A percentile compares a stretch with the other conserved stretches of the same genome.
These are phyloP conservation scores for Thereva unica DNA, from an alignment of 2,888 invertebrate species.

Conservation along the genomic window DNA sequence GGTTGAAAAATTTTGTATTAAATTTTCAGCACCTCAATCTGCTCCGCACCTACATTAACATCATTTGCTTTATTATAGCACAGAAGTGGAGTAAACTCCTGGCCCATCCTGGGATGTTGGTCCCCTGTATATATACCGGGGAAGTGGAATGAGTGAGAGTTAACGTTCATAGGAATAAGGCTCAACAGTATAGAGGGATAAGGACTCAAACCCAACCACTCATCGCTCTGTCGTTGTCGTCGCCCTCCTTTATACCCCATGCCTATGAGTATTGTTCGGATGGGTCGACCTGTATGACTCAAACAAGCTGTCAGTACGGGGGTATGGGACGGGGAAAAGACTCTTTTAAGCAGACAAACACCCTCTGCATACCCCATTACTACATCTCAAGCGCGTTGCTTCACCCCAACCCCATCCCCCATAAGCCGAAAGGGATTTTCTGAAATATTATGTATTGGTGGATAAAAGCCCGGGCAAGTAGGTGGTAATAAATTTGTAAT, in stretches of 20 bases:
- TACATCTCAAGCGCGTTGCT: neutral
- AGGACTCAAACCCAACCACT: too few relatives aligned
- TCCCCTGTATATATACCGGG: too few relatives aligned
- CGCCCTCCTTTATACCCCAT: too few relatives aligned
- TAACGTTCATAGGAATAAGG: too few relatives aligned
- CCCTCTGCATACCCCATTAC: slow-evolving; percentile 2
- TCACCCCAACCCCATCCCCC: neutral
- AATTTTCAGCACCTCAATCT: slow-evolving; percentile 38
- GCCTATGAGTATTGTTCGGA: too few relatives aligned
- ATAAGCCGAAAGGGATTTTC: slow-evolving; percentile 5
- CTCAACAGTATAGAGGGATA: too few relatives aligned
- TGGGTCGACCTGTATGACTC: too few relatives aligned
- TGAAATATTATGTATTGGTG: slow-evolving; percentile 18
- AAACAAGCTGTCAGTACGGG: neutral
- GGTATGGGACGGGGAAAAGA: slow-evolving; percentile 15
- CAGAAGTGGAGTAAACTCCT: neutral
- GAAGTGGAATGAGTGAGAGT: too few relatives aligned
- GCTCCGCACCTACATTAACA: slow-evolving; percentile 29
- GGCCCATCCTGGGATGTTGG: neutral
- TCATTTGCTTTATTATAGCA: slow-evolving; percentile 30
- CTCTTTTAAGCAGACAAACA: neutral
- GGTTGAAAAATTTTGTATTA: slow-evolving; percentile 37
- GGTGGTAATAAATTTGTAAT: slow-evolving; percentile 26
- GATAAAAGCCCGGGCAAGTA: slow-evolving; percentile 20
- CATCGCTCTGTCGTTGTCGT: too few relatives aligned